Base-by-base conservation (phyloP, 2,113 vertebrate species). In the Tachycineta bicolor region DNA sequence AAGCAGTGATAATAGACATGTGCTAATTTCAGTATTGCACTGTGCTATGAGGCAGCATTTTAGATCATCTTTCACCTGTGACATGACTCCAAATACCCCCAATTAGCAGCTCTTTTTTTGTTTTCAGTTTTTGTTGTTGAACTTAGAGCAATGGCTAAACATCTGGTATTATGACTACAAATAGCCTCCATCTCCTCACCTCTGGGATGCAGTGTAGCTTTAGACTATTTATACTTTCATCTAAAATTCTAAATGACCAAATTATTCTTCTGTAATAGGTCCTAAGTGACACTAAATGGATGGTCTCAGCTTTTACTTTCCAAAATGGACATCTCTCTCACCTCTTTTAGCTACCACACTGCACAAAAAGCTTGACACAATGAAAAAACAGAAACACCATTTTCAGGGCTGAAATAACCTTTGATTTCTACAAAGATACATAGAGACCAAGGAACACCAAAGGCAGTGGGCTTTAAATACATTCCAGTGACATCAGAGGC, bases 111-210 rank as follows among this genome's bases (percentile, higher is more conserved):
- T 92, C 4, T 6, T 76, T 78, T 95, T 96, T 96, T 82, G 80
- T 94, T 95, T 97, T 65, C 74, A 39, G 87, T 33, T 93, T 91
- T 94, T 96, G 65, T 79, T 95, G 84, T 96, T 95, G 67, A 92
- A 97, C 97, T 98, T 96, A 94, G 43, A 97, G 87, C 85, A 98
- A 94, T 88, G 87, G 73, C 77, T 97, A 96, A 98, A 98, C 97
- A 98, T 98, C 96, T 98, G 97, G 93, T 96, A 94, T 83, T 95
- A 75, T 95, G 93, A 68, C 94, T 92, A 91, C 91, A 96, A 95
- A 97, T 86, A 81, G 87, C 83, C 96, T 98, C 94, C 76, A 90
- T 97, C 77, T 97, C 91, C 83, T 92, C 76, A 97, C 97, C 79
- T 97, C 52, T 93, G 97, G 98, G 97, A 98, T 93, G 83, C 44